Evolutionary conservation across 1,140 invertebrate genomes (phyloP).

Genomic region (Acromyrmex echinatior): DNA sequence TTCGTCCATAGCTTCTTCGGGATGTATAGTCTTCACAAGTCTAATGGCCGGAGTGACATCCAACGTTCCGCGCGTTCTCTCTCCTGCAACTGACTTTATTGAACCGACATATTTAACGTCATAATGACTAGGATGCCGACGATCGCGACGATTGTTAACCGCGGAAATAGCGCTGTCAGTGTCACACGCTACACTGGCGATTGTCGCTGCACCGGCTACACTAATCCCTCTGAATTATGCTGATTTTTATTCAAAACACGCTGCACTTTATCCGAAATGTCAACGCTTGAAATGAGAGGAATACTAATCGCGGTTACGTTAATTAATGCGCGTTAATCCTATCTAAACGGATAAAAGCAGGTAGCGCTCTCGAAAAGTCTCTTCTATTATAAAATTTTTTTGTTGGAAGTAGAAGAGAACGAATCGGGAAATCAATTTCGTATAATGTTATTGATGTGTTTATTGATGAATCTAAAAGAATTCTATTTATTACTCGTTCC

Average conservation of each 20-base stretch:
- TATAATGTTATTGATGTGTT: not conserved
- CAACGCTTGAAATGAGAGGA: conserved; percentile 13
- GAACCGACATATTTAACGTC: conserved; percentile 62
- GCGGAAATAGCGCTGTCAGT: conserved; percentile 70
- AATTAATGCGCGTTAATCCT: conserved; percentile 31
- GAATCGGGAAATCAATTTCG: not conserved
- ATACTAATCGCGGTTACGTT: conserved; percentile 30
- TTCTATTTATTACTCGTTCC: not conserved
- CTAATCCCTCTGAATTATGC: conserved; percentile 3
- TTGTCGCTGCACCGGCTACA: conserved; percentile 2
- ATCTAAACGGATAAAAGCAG: not conserved
- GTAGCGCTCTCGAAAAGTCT: not conserved
- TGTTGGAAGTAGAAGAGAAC: conserved; percentile 2
- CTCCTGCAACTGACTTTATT: conserved; percentile 50
- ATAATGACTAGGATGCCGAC: conserved; percentile 55
- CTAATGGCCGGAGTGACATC: conserved; percentile 17
- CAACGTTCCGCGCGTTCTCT: not conserved
- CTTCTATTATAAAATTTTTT: conserved; percentile 2
- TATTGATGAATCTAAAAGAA: not conserved
- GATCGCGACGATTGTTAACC: conserved; percentile 58
- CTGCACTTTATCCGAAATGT: conserved; percentile 30
- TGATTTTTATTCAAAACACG: conserved; percentile 49
- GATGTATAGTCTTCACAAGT: conserved; percentile 30
- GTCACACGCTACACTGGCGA: conserved; percentile 54
- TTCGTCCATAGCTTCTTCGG: not conserved